A percentile compares a stretch with the other conserved stretches of the same genome.
These are phyloP conservation scores for Australoheros facetus DNA, from an alignment of 2,797 vertebrate species.

Conservation along the genomic window DNA sequence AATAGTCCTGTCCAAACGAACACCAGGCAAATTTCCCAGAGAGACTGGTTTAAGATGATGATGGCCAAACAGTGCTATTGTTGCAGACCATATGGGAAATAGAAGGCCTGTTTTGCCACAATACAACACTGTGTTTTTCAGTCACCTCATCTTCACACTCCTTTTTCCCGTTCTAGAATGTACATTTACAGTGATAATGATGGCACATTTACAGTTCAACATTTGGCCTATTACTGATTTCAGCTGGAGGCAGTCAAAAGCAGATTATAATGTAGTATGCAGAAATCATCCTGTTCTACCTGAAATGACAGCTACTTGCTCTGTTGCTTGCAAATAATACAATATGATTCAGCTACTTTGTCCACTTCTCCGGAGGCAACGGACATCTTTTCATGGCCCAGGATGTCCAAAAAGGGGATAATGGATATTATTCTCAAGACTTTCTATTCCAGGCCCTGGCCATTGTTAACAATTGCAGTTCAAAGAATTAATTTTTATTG, in stretches of 20 bases:
- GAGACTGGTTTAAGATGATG: conserved; percentile 33
- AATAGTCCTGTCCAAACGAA: conserved; percentile 46
- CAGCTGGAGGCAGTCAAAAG: not conserved
- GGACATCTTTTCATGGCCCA: not conserved
- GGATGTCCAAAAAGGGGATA: not conserved
- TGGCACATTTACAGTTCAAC: not conserved
- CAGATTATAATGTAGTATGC: not conserved
- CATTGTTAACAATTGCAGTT: not conserved
- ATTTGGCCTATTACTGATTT: not conserved
- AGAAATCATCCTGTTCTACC: not conserved
- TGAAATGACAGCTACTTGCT: not conserved
- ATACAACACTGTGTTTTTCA: not conserved
- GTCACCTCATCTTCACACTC: not conserved
- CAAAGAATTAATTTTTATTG: not conserved
- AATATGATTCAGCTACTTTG: not conserved
- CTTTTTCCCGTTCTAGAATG: not conserved
- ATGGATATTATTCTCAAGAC: not conserved
- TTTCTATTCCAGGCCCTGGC: not conserved
- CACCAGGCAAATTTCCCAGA: conserved; percentile 52
- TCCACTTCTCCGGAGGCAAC: not conserved
- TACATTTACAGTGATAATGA: not conserved
- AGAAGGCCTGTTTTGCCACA: conserved; percentile 19
- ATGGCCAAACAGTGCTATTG: conserved; percentile 43
- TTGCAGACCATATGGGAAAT: conserved; percentile 38
- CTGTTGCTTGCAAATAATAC: not conserved